These are phyloP conservation scores for Shinisaurus crocodilurus DNA, from an alignment of 2,113 vertebrate species.

Conservation along the genomic window DNA sequence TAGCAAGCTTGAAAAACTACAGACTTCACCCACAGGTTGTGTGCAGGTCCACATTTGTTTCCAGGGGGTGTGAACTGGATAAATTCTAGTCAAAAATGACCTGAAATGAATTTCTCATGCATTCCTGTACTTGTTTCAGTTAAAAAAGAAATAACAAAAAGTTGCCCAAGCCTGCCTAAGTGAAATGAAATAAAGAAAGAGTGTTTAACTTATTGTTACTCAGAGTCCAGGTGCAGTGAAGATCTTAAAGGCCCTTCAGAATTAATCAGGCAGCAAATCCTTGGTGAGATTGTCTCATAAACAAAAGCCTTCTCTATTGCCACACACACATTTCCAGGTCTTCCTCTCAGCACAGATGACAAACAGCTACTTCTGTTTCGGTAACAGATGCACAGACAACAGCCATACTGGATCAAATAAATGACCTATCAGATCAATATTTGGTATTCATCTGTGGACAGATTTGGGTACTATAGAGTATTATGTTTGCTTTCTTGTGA, in stretches of 20 bases:
- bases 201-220: too few relatives aligned
- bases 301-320: neutral
- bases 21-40: too few relatives aligned
- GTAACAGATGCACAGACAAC: neutral
- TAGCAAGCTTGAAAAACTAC: too few relatives aligned
- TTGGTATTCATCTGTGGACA: neutral
- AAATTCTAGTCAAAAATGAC: too few relatives aligned
- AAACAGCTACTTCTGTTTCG: neutral
- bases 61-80: too few relatives aligned
- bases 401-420: neutral
- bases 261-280: neutral
- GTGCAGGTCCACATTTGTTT: too few relatives aligned
- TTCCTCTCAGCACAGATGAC: neutral
- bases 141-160: too few relatives aligned
- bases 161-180: too few relatives aligned
- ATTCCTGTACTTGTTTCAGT: too few relatives aligned
- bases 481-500: neutral
- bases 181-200: too few relatives aligned
- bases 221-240: too few relatives aligned
- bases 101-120: too few relatives aligned
- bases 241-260: neutral
- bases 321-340: neutral
- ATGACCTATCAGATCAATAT: neutral
- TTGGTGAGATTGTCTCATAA: neutral
- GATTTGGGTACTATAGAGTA: neutral